Base-by-base conservation (phyloP, 2,797 vertebrate species). In the Manis javanica region DNA sequence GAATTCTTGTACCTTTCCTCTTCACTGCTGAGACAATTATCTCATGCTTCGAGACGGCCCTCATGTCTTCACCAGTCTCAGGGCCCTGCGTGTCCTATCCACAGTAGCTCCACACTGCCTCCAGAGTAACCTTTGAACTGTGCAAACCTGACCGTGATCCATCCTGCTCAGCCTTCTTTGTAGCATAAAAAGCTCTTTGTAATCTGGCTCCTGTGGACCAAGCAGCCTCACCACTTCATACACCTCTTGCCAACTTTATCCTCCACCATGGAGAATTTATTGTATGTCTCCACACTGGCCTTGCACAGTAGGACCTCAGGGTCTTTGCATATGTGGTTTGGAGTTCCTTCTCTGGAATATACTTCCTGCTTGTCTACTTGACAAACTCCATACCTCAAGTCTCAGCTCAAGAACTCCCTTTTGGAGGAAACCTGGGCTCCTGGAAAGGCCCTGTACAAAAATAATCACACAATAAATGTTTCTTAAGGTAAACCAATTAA, bases 401-500 rank as follows among this genome's bases (percentile, higher is more conserved):
- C 34, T 94, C 12, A 63, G 12, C n/a, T 72, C 29, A 86, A 88
- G 53, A 89, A 59, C 14, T 31, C 49, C 7, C 61, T 85, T 96
- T 31, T 85, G 26, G 69, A 75, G 59, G 66, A 95, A 94, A 57
- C 29, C 26, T 16, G 46, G 57, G 29, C 46, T 90, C 37, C 74
- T 71, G 57, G 61, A 71, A 89, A 82, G 26, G 15, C 46, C 9
- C 13, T 23, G 23, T 19, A 69, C 59, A 74, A 59, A 84, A 51
- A 39, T 72, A 71, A 53, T 26, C 64, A 66, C 15, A 77, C 3
- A 85, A 13, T 84, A 55, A 75, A 1, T 26, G 8, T 72, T 94
- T 88, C 55, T 53, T 88, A 85, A 95, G 63, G 51, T 71, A 83
- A 92, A 69, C 59, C 59, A 51, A 86, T 69, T 16, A 89, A 79